A percentile compares a stretch with the other conserved stretches of the same genome.
phyloP scores from a whole-genome alignment of 1,140 invertebrate species.

The Pseudomyrmex sp. region DNA sequence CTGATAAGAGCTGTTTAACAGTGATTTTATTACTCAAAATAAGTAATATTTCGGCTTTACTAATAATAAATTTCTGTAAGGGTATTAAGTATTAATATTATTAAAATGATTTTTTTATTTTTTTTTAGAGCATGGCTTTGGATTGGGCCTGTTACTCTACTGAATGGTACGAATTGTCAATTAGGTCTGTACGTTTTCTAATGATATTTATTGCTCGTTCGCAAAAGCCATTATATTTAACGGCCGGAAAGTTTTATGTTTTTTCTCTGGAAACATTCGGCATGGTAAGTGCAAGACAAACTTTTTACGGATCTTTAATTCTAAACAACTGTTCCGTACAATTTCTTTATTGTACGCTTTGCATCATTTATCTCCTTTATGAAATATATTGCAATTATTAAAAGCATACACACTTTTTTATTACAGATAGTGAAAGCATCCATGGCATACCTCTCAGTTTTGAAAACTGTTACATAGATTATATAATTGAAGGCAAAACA shows the following conservation, averaged over 20 bases:
- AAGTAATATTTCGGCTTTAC: too few relatives aligned
- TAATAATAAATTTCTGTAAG: too few relatives aligned
- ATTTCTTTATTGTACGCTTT: background rate
- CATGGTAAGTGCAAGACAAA: constrained; percentile 43
- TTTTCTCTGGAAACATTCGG: constrained; percentile 68
- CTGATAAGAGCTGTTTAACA: too few relatives aligned
- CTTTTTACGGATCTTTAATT: background rate
- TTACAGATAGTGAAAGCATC: constrained; percentile 64
- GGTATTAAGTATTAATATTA: too few relatives aligned
- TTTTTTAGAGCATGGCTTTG: constrained; percentile 51
- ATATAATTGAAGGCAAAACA: background rate
- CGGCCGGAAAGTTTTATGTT: constrained; percentile 67
- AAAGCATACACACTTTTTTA: background rate
- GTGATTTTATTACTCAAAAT: too few relatives aligned
- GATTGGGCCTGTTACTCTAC: constrained; percentile 47
- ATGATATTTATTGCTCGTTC: constrained; percentile 64
- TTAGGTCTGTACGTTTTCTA: constrained; percentile 15
- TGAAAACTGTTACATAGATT: constrained; percentile 47
- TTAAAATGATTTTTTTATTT: background rate
- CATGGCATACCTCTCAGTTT: constrained; percentile 60
- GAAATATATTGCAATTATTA: constrained; percentile 1
- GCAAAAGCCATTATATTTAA: constrained; percentile 58
- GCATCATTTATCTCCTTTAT: background rate
- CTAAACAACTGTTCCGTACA: background rate
- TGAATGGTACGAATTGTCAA: constrained; percentile 59